Evolutionary conservation across 1,140 invertebrate genomes (phyloP).

Genomic region (Berghia stephanieae): DNA sequence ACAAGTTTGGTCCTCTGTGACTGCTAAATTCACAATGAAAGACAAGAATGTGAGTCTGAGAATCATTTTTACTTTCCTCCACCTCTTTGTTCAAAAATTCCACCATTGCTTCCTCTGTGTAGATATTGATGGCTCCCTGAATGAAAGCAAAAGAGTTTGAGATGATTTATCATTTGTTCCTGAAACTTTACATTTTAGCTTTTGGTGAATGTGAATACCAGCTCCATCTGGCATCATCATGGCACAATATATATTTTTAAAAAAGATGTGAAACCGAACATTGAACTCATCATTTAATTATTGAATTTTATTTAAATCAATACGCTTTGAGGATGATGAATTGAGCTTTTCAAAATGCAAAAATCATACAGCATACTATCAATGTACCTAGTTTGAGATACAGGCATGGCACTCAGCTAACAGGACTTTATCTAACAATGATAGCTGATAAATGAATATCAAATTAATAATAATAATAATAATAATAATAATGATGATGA

Average conservation of each 20-base stretch:
- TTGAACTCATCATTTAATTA: not conserved
- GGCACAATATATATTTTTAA: not conserved
- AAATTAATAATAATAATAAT: no score
- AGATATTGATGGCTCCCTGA: constrained; percentile 82
- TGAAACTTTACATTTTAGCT: not conserved
- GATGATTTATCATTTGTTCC: not conserved
- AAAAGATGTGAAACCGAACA: not conserved
- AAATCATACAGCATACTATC: no score
- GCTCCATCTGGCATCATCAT: not conserved
- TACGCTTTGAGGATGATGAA: no score
- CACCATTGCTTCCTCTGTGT: constrained; percentile 78
- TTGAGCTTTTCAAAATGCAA: no score
- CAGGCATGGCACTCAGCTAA: no score
- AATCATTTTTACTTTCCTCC: constrained; percentile 62
- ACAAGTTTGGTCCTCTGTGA: constrained; percentile 91
- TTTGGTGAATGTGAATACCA: constrained; percentile 4
- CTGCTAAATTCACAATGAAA: constrained; percentile 99
- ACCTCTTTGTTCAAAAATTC: constrained; percentile 68
- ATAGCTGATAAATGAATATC: no score
- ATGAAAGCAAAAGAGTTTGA: not conserved
- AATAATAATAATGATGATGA: no score
- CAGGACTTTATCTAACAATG: no score
- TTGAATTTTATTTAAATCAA: no score
- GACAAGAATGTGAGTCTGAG: constrained; percentile 87
- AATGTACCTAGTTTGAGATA: no score